Percentiles rank a stretch among this genome's conserved stretches.
phyloP scores from a whole-genome alignment of 1,140 invertebrate genomes.

The roundworm (Caenorhabditis elegans) region WBcel235 BX284606.5:2792501-2793000 shows the following conservation, averaged over 20 bases:
- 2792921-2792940: too few relatives aligned
- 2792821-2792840: not conserved
- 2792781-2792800: not conserved
- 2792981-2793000: too few relatives aligned
- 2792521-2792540: too few relatives aligned
- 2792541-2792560: too few relatives aligned
- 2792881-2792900: not conserved
- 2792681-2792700: too few relatives aligned
- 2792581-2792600: not conserved
- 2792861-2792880: not conserved
- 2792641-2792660: not conserved
- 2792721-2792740: not conserved
- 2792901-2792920: too few relatives aligned
- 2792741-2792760: not conserved
- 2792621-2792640: not conserved
- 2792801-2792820: not conserved
- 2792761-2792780: conserved; percentile 17
- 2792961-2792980: too few relatives aligned
- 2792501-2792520: too few relatives aligned
- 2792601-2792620: conserved; percentile 1
- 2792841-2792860: not conserved
- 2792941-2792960: too few relatives aligned
- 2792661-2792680: too few relatives aligned
- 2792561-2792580: too few relatives aligned
- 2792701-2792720: not conserved